These are phyloP conservation scores for Mya arenaria DNA, from an alignment of 1,140 invertebrate genomes.

Conservation along the genomic window DNA sequence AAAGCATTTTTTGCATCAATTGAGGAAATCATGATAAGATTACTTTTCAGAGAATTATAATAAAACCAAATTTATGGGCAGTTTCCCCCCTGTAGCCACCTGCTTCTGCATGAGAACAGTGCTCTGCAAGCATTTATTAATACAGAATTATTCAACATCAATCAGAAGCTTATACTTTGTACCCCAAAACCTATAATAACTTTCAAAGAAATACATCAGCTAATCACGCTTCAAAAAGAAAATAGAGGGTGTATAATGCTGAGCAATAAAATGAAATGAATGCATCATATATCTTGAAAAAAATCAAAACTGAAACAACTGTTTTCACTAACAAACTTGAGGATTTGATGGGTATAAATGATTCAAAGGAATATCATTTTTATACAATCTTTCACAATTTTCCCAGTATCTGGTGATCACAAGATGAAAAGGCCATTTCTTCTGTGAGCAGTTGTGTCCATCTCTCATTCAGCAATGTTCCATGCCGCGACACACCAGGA, in stretches of 20 bases:
- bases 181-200: constrained; percentile 16
- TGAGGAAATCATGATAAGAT: too few species aligned
- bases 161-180: constrained; percentile 31
- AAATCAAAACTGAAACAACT: constrained; percentile 15
- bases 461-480: not conserved
- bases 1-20: too few species aligned
- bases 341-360: constrained; percentile 5
- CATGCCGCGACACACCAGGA: constrained; percentile 12
- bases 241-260: constrained; percentile 19
- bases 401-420: constrained; percentile 28
- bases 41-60: too few species aligned
- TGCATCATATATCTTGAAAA: constrained; percentile 35
- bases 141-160: constrained; percentile 44
- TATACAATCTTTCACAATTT: constrained; percentile 28
- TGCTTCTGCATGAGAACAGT: constrained; percentile 1
- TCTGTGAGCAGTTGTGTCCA: constrained; percentile 20
- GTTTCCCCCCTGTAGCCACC: constrained; percentile 20
- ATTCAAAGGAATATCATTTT: constrained; percentile 27
- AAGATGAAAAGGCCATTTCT: constrained; percentile 4
- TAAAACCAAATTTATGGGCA: constrained; percentile 6
- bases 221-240: constrained; percentile 37
- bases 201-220: constrained; percentile 21
- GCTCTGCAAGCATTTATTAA: constrained; percentile 23
- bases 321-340: constrained; percentile 21
- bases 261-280: constrained; percentile 31